phyloP scores from a whole-genome alignment of 2,113 vertebrate species.

The Electrona antarctica region DNA sequence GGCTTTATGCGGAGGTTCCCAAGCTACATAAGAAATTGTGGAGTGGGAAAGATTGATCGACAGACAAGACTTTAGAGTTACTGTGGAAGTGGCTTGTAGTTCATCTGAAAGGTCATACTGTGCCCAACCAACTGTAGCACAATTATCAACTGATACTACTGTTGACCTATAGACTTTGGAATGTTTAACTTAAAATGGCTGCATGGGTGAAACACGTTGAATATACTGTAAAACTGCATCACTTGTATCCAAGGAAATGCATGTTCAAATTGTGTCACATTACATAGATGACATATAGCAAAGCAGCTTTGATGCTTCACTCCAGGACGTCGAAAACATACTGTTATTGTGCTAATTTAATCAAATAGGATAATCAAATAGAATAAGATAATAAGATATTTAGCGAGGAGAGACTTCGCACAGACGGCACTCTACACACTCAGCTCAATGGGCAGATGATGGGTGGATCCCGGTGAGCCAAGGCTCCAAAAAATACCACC shows the following conservation, averaged over 20 bases:
- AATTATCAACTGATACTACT: slow-evolving; percentile 57
- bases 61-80: slow-evolving; percentile 73
- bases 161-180: slow-evolving; percentile 63
- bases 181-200: slow-evolving; percentile 22
- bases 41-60: slow-evolving; percentile 65
- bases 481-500: slow-evolving; percentile 75
- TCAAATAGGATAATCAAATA: slow-evolving; percentile 36
- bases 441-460: slow-evolving; percentile 81
- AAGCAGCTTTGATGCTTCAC: neutral
- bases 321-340: neutral
- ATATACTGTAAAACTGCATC: slow-evolving; percentile 1
- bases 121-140: slow-evolving; percentile 60
- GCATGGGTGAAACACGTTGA: neutral
- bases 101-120: slow-evolving; percentile 61
- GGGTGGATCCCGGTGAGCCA: slow-evolving; percentile 66
- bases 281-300: neutral
- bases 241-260: slow-evolving; percentile 7
- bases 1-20: slow-evolving; percentile 70
- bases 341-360: neutral
- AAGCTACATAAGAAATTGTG: slow-evolving; percentile 71
- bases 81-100: slow-evolving; percentile 78
- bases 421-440: slow-evolving; percentile 82
- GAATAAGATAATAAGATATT: slow-evolving; percentile 79
- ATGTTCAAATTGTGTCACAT: neutral
- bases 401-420: slow-evolving; percentile 83